Evolutionary conservation across 1,140 invertebrate species (phyloP), one percentile per base, ranked within the genome.

Genomic region (Drosophila tsacasi): DNA sequence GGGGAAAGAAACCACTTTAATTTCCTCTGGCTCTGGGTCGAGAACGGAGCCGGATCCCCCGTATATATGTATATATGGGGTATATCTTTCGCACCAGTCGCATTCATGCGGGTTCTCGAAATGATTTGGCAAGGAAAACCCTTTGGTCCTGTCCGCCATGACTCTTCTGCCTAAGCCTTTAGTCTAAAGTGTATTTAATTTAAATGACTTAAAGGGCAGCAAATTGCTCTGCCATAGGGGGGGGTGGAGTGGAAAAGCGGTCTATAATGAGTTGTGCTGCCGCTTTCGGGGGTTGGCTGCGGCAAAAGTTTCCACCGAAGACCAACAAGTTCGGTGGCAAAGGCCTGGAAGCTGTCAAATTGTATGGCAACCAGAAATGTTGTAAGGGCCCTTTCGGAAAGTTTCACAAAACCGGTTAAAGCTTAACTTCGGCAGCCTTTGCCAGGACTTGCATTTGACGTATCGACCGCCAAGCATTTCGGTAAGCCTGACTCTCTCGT

Each of bases 111-210:
- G 42, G 54, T 63, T 78, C 30, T 68, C 39, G 23, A 49, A 47
- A 50, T 62, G 60, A 83, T 83, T 59, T 57, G 25, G 59, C 42
- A 40, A 35, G 27, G 65, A 59, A 76, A 54, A 27, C 64, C 64
- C 32, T 62, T 63, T 44, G 13, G 12, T 35, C 62, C 39, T 39
- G 68, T 63, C 54, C 69, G 74, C 82, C 65, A 71, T 55, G 61
- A 78, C 73, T 80, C 75, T 66, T 62, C 40, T 13, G 44, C 64
- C 44, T 74, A 55, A 61, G 64, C 62, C 54, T 66, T 69, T 66
- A 84, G 63, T 89, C 81, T 84, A 76, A 89, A 87, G 81, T 89
- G 74, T 89, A 65, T 90, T 89, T 87, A 84, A 87, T 87, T 87
- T 89, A 90, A 89, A 89, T 90, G 81, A 75, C 84, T 89, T 57